Base-by-base conservation (phyloP, 2,888 invertebrate genomes). In the Cephus nigrinus region DNA sequence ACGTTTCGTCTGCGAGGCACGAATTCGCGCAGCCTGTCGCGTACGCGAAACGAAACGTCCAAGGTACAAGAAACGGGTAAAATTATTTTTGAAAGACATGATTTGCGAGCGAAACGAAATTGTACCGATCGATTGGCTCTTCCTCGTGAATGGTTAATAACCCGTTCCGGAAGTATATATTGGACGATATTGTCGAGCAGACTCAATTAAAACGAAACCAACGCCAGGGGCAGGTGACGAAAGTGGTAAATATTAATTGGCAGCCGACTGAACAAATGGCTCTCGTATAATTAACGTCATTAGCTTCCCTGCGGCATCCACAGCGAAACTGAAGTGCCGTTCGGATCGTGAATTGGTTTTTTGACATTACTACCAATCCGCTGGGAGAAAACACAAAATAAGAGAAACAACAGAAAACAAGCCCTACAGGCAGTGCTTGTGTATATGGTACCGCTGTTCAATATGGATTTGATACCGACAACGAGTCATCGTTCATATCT, bases 1-100 rank as follows among this genome's bases (percentile, higher is more conserved):
- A 55, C 23, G 55, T 55, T 86, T 86, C 84, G 80, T 73, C 79
- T 77, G 76, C 76, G 75, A 23, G 68, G n/a, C 69, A 68, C 30
- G 68, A 32, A 34, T 23, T 72, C 71, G 23, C 23, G 55, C 23
- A 9, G 55, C 15, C 23, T 55, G 55, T 55, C 55, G 55, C 23
- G 15, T 9, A 23, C 23, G 1, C 55, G 23, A 55, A 23, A 23
- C 23, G 1, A 23, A 55, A 55, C 9, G 55, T 55, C 55, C 15
- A 1, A 0, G 55, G 23, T 23, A 55, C 5, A 23, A 55, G 1
- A 23, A 9, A 55, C 55, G 5, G 9, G 9, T 23, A 55, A 55
- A 0, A 55, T 35, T 35, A 55, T 23, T 55, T 55, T 23, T 55
- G 0, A 9, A 55, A 15, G 55, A 5, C 55, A 55, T 23, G 23